These are phyloP conservation scores for Echinops telfairi DNA, from an alignment of 2,113 vertebrate species.

Conservation along the genomic window DNA sequence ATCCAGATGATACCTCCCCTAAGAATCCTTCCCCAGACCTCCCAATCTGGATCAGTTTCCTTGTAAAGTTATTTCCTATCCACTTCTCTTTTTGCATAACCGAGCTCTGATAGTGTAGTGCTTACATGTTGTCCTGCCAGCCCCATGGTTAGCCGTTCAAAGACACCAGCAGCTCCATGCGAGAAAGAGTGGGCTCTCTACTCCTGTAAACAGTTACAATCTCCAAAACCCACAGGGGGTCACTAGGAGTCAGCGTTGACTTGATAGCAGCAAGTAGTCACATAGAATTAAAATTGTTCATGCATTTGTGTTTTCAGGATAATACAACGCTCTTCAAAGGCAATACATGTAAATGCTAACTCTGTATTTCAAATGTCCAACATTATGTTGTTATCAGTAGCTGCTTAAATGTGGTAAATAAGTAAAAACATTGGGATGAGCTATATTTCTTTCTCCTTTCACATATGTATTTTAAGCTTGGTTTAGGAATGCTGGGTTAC, in stretches of 20 bases:
- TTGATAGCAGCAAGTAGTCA: not conserved
- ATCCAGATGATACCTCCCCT: not conserved
- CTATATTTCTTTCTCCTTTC: not conserved
- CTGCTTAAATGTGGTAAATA: slow-evolving; percentile 5
- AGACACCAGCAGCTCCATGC: too few relatives aligned
- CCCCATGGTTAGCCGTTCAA: too few relatives aligned
- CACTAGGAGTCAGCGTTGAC: too few relatives aligned
- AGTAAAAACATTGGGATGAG: not conserved
- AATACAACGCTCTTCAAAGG: not conserved
- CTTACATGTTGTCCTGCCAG: too few relatives aligned
- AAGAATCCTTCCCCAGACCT: not conserved
- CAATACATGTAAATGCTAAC: not conserved
- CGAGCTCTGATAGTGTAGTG: too few relatives aligned
- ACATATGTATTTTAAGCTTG: slow-evolving; percentile 22
- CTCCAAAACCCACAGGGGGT: too few relatives aligned
- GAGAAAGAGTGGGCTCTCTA: too few relatives aligned
- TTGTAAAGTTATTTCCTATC: slow-evolving; percentile 1
- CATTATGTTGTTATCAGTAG: not conserved
- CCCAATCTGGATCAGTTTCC: not conserved
- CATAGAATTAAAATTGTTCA: not conserved
- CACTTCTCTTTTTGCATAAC: not conserved
- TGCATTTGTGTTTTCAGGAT: not conserved
- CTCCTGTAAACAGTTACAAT: too few relatives aligned
- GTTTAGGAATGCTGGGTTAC: not conserved
- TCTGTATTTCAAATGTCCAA: not conserved